A percentile compares a stretch with the other conserved stretches of the same genome.
Evolutionary conservation across 2,888 invertebrate species (phyloP).

Genomic region (Heliconius ethilla): DNA sequence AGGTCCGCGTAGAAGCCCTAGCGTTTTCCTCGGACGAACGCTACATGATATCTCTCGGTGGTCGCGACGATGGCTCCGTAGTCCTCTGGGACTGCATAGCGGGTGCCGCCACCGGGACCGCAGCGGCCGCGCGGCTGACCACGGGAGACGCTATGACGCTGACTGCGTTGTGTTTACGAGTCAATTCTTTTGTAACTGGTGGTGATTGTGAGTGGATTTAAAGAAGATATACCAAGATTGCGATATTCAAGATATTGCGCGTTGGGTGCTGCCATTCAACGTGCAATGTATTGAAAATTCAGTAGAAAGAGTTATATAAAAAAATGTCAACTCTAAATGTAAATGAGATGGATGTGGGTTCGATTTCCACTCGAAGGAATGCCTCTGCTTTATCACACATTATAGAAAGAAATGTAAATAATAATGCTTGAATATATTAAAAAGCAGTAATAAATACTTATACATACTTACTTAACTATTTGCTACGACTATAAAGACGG

Average conservation of each 20-base stretch:
- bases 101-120: constrained; percentile 83
- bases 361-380: background rate
- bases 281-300: background rate
- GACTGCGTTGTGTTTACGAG: constrained; percentile 78
- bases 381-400: too few species aligned
- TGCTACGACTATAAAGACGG: too few species aligned
- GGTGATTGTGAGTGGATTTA: constrained; percentile 83
- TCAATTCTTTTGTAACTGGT: constrained; percentile 87
- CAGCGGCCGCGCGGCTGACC: constrained; percentile 83
- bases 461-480: too few species aligned
- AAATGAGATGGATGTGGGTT: background rate
- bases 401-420: too few species aligned
- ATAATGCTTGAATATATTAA: too few species aligned
- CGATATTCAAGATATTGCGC: too few species aligned
- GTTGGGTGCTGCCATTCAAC: background rate
- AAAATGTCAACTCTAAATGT: background rate
- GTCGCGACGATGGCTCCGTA: constrained; percentile 93
- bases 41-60: constrained; percentile 92
- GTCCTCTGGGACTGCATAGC: constrained; percentile 91
- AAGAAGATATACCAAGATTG: background rate
- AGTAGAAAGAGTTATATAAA: background rate
- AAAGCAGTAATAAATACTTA: too few species aligned
- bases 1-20: constrained; percentile 91
- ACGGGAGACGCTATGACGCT: constrained; percentile 86
- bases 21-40: constrained; percentile 90